Percentiles rank a stretch among this genome's conserved stretches.
These are phyloP conservation scores for Myripristis murdjan DNA, from an alignment of 2,797 vertebrate genomes.

Conservation along the genomic window DNA sequence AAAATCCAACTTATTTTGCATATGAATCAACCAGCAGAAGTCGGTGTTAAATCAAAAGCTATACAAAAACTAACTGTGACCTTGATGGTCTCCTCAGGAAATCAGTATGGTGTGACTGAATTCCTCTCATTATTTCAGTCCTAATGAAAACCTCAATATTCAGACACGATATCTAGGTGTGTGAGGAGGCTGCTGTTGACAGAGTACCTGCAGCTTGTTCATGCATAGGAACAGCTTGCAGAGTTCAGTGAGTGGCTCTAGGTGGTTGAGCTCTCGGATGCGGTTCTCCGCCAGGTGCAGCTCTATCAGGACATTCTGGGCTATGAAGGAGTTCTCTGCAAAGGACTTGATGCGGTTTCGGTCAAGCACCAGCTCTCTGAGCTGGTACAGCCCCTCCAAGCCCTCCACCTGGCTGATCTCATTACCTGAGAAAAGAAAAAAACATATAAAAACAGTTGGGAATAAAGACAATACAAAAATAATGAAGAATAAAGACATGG, in stretches of 20 bases:
- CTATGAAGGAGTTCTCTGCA: slow-evolving; percentile 84
- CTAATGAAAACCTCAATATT: slow-evolving; percentile 29
- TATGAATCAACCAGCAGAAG: slow-evolving; percentile 71
- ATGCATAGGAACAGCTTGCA: slow-evolving; percentile 88
- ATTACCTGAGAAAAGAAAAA: slow-evolving; percentile 82
- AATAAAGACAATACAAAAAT: slow-evolving; percentile 5
- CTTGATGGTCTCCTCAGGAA: slow-evolving; percentile 58
- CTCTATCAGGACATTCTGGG: slow-evolving; percentile 84
- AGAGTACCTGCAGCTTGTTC: slow-evolving; percentile 92
- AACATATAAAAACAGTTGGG: slow-evolving; percentile 25
- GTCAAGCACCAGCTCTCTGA: slow-evolving; percentile 89
- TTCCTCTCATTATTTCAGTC: slow-evolving; percentile 31
- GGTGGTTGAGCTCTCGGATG: slow-evolving; percentile 86
- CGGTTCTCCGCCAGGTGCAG: slow-evolving; percentile 90
- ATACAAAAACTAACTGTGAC: slow-evolving; percentile 60
- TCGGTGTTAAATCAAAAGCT: slow-evolving; percentile 56
- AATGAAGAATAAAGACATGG: background rate
- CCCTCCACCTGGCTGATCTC: slow-evolving; percentile 91
- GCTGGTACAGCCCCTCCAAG: slow-evolving; percentile 86
- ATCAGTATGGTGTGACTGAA: slow-evolving; percentile 21
- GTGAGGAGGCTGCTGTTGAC: background rate
- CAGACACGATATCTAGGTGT: background rate
- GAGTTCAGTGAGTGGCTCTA: slow-evolving; percentile 85
- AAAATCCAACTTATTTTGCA: slow-evolving; percentile 59
- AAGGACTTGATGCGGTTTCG: slow-evolving; percentile 88